Evolutionary conservation across 1,140 invertebrate genomes (phyloP), one percentile per base, ranked within the genome.

Genomic region (Leptinotarsa texana): DNA sequence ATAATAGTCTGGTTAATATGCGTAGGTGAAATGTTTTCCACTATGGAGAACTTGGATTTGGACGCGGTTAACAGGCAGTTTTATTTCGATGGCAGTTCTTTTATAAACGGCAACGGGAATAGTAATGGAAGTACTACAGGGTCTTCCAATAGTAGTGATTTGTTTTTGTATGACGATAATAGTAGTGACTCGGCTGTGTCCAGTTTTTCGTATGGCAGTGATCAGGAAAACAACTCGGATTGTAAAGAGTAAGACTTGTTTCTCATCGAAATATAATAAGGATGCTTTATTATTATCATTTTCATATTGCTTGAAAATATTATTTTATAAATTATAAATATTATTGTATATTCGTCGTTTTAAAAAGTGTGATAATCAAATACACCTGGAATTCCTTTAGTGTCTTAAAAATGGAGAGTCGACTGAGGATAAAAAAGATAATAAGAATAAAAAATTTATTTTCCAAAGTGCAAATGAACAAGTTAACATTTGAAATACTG

Each of bases 191-290:
- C 87, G 62, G 86, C 86, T 27, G 82, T 85, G 27, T 89, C 88
- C 21, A 87, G 85, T 65, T 87, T 88, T 77, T 87, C 86, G 1
- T 88, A 86, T 74, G 86, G 85, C 27, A 89, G 88, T 82, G 88
- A 90, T 76, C 88, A 89, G 80, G 88, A 90, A 80, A 89, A 89
- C 77, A 87, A 79, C 57, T 83, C 86, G 24, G 85, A 85, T 69
- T 81, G 78, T 15, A 85, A 85, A 83, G 84, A 85, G 84, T 85
- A 82, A 83, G 83, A 42, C 33, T 42, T 42, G 33, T 42, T 42
- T 42, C 3, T 42, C 33, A 42, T 42, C 33, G 42, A 18, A n/a
- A 49, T 42, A 67, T 70, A 61, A 63, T 67, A 24, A 11, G 33
- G 3, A 3, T 42, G 8, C 0, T 11, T 11, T 13, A 57, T 69